Conservation (phyloP, 2,113 vertebrate species). For the Saguinus midas region DNA sequence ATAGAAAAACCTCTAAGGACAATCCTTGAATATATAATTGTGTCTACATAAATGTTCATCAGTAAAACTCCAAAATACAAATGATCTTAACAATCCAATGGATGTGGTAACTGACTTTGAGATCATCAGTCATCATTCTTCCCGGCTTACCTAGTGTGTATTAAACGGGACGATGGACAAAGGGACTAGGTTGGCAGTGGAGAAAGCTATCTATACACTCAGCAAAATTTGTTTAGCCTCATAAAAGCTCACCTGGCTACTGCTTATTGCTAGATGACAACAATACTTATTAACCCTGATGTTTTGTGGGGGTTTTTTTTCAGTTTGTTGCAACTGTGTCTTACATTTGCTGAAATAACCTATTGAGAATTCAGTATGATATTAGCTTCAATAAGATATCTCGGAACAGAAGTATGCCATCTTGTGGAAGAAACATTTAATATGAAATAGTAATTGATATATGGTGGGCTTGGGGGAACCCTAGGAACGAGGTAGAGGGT, state of each 20-base stretch:
- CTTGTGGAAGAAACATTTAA: not conserved
- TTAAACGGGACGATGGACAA: not conserved
- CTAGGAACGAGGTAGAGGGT: not conserved
- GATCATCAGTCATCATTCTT: not conserved
- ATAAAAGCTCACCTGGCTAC: not conserved
- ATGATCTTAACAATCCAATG: not conserved
- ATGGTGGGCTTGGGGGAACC: not conserved
- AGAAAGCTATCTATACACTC: too few species aligned
- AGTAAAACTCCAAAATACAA: not conserved
- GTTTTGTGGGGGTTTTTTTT: not conserved
- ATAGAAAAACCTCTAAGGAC: not conserved
- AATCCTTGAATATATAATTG: not conserved
- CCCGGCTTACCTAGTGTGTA: too few species aligned
- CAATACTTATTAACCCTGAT: not conserved
- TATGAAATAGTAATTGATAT: not conserved
- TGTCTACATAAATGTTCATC: not conserved
- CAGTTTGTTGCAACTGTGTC: not conserved
- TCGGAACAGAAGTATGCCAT: not conserved
- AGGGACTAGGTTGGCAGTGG: too few species aligned
- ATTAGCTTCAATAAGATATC: not conserved
- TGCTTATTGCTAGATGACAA: not conserved
- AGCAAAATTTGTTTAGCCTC: not conserved
- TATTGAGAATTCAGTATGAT: not conserved
- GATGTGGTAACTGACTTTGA: not conserved
- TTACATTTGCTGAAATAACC: not conserved